Conservation (phyloP, 92 coral and sea anemone species). For the Metridium senile region DNA sequence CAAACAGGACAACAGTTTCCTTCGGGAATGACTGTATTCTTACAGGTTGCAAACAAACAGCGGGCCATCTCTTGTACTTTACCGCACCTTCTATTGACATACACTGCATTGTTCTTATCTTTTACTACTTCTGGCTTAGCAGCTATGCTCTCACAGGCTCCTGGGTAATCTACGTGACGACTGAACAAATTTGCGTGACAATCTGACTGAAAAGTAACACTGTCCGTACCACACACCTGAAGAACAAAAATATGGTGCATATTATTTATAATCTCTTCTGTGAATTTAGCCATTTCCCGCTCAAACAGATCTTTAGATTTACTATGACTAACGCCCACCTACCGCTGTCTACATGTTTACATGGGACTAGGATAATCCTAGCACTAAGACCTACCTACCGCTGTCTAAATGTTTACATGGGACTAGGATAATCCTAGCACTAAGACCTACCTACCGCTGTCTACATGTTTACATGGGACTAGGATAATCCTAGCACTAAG, state of each 20-base stretch:
- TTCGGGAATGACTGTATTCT: constrained; percentile 64
- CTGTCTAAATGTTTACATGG: no score
- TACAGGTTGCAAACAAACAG: constrained; percentile 58
- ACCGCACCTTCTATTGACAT: constrained; percentile 63
- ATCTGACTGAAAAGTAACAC: constrained; percentile 61
- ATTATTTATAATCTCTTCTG: background rate
- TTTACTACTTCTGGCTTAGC: constrained; percentile 56
- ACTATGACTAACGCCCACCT: no score
- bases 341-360: no score
- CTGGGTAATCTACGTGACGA: constrained; percentile 85
- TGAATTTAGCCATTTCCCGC: no score
- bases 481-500: no score
- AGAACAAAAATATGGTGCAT: background rate
- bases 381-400: no score
- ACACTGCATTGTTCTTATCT: constrained; percentile 15
- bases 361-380: no score
- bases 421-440: no score
- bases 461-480: no score
- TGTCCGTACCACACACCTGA: constrained; percentile 89
- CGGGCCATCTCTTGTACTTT: constrained; percentile 65
- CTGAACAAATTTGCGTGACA: constrained; percentile 71
- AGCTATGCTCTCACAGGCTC: constrained; percentile 71
- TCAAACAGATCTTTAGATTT: no score
- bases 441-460: no score
- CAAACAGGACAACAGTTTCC: constrained; percentile 95